Percentiles rank a stretch among this genome's conserved stretches.
phyloP scores from a whole-genome alignment of 2,888 invertebrate genomes.

The Halocaridina rubra region DNA sequence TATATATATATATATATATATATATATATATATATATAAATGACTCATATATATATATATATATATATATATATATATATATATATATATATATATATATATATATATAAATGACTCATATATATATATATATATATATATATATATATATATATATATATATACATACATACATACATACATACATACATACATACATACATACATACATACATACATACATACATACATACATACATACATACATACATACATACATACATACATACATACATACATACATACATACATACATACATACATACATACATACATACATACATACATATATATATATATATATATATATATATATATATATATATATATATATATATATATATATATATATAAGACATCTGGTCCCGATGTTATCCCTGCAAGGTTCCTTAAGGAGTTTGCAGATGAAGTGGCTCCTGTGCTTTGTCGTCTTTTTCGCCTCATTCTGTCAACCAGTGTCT shows the following conservation, averaged over 20 bases:
- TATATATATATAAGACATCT: no score
- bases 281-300: neutral
- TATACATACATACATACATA: conserved; percentile 20
- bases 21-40: no score
- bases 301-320: conserved; percentile 63
- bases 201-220: neutral
- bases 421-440: no score
- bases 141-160: conserved; percentile 16
- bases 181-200: neutral
- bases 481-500: no score
- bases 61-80: neutral
- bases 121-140: neutral
- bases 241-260: neutral
- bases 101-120: neutral
- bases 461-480: no score
- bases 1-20: no score
- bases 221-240: neutral
- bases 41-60: no score
- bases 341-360: no score
- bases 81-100: neutral
- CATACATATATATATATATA: no score
- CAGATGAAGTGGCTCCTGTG: no score
- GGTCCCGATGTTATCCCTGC: no score
- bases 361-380: no score
- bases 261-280: neutral